A percentile compares a stretch with the other conserved stretches of the same genome.
Conservation (phyloP, 2,888 invertebrate species). For the Embidobia sp. region DNA sequence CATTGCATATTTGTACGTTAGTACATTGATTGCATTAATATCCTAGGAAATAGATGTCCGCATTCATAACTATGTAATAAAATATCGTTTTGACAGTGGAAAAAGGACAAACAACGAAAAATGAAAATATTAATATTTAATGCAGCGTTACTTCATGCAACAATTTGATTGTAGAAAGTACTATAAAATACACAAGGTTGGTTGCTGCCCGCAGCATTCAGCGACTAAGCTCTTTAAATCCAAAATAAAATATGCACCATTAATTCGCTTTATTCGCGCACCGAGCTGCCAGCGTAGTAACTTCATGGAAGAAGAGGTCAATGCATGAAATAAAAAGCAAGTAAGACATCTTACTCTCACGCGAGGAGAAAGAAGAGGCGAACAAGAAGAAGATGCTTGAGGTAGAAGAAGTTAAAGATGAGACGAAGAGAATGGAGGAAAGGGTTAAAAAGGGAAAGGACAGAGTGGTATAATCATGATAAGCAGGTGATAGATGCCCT, state of each 20-base stretch:
- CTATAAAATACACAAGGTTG: conserved; percentile 45
- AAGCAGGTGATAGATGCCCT: conserved; percentile 82
- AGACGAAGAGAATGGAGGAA: conserved; percentile 53
- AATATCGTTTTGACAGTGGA: no score
- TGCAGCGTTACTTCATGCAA: background rate
- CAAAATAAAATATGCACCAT: conserved; percentile 67
- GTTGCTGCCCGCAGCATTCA: conserved; percentile 46
- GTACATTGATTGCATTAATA: no score
- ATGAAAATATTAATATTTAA: no score
- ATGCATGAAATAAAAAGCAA: conserved; percentile 71
- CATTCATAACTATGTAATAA: no score
- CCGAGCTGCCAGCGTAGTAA: conserved; percentile 58
- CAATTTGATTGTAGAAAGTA: conserved; percentile 46
- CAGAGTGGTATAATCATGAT: conserved; percentile 81
- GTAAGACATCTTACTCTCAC: conserved; percentile 75
- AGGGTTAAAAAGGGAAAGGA: conserved; percentile 70
- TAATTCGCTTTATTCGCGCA: conserved; percentile 69
- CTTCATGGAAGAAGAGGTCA: conserved; percentile 70
- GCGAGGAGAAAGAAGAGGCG: conserved; percentile 45
- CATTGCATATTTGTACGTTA: no score
- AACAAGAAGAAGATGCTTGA: conserved; percentile 29
- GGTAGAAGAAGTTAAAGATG: conserved; percentile 44
- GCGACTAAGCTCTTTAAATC: conserved; percentile 62
- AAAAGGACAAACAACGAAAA: no score
- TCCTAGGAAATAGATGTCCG: no score